Base-by-base conservation (phyloP, 2,797 vertebrate species). In the Gymnocypris eckloni region DNA sequence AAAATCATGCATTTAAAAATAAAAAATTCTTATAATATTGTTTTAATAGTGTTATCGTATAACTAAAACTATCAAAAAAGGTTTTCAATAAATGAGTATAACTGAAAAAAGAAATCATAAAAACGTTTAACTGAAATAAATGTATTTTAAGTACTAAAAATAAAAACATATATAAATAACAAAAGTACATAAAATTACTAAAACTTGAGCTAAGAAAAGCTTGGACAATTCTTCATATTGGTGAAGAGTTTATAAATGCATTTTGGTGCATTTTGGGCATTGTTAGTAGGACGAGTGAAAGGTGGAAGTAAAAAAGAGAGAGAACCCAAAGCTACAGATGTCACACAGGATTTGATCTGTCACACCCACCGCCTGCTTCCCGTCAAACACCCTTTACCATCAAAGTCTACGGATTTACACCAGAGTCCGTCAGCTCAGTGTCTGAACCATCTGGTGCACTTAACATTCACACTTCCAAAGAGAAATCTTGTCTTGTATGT, bases 261-360 rank as follows among this genome's bases (percentile, higher is more conserved):
- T n/a, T 22, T 59, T 59, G 22, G 59, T 61, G 4, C 3, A n/a
- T n/a, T 22, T 59, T 59, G 22, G 59, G 0, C n/a, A 4, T n/a
- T 61, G 59, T 61, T 61, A 33, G 25, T 33, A 16, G 4, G 25
- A 52, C 18, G 4, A 79, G 78, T 59, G 22, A 54, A 56, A 4
- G 5, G 16, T 25, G 6, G 2, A 50, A 41, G 7, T 86, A 18
- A 67, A 48, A 56, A 39, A 81, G 80, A 54, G 45, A 39, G 61
- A 70, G n/a, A 61, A 56, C n/a, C n/a, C 45, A n/a, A 43, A 69
- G n/a, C 48, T 52, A 11, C 84, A 86, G 61, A 86, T 81, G 70
- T 64, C 70, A 75, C n/a, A 28, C 50, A 82, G 41, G 54, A 75
- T 82, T 86, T 78, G 80, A 37, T 54, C 73, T 54, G 22, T 45